These are phyloP conservation scores for Latrodectus geometricus DNA, from an alignment of 1,140 invertebrate genomes.

Conservation along the genomic window DNA sequence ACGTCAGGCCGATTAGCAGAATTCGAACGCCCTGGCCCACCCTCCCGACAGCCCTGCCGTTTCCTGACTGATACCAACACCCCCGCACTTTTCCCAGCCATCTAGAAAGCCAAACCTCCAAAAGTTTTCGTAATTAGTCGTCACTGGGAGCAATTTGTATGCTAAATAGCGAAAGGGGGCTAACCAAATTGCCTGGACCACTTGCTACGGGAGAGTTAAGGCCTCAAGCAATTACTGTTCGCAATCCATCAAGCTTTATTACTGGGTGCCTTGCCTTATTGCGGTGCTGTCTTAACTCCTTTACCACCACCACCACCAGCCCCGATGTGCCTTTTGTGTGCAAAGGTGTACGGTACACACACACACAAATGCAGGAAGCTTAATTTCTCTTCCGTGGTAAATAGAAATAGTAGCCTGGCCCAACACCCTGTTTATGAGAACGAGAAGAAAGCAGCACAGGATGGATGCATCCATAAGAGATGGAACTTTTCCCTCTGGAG, in stretches of 20 bases:
- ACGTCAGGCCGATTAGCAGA: background rate
- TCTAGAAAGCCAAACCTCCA: slow-evolving; percentile 36
- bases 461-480: slow-evolving; percentile 7
- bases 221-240: slow-evolving; percentile 55
- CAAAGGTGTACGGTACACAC: slow-evolving; percentile 12
- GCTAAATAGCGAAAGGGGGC: slow-evolving; percentile 54
- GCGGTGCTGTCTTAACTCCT: slow-evolving; percentile 34
- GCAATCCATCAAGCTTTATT: slow-evolving; percentile 62
- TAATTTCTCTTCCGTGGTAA: slow-evolving; percentile 35
- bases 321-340: slow-evolving; percentile 14
- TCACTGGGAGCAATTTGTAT: slow-evolving; percentile 60
- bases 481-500: background rate
- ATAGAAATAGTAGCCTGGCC: slow-evolving; percentile 21
- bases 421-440: slow-evolving; percentile 34
- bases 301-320: background rate
- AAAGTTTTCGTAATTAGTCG: slow-evolving; percentile 62
- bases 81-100: background rate
- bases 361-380: slow-evolving; percentile 32
- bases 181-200: slow-evolving; percentile 62
- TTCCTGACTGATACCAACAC: background rate
- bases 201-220: slow-evolving; percentile 52
- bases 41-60: too few species aligned
- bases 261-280: slow-evolving; percentile 53
- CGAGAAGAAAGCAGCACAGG: background rate
- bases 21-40: background rate